phyloP scores from a whole-genome alignment of 2,888 invertebrate species.

The Pycnomerus fuliginosus region DNA sequence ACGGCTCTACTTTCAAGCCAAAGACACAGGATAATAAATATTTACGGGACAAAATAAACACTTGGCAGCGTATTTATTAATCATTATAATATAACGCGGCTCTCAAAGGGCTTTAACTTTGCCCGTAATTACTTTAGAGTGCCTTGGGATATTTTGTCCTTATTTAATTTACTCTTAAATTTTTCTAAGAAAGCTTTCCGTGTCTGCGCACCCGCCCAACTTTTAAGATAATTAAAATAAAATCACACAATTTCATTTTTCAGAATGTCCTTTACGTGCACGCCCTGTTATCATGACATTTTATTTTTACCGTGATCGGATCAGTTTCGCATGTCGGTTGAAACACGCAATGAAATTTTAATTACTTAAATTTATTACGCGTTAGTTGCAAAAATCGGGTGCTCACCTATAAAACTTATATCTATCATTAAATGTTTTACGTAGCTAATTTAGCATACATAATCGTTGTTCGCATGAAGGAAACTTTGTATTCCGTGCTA shows the following conservation, averaged over 20 bases:
- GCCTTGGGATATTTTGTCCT: too few species aligned
- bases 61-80: slow-evolving; percentile 10
- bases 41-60: slow-evolving; percentile 13
- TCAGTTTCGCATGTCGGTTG: slow-evolving; percentile 14
- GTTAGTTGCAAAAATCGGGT: too few species aligned
- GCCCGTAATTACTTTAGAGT: not conserved
- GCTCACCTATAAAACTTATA: too few species aligned
- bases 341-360: slow-evolving; percentile 20
- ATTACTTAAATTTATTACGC: slow-evolving; percentile 8
- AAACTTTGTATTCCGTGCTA: too few species aligned
- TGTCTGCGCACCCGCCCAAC: too few species aligned
- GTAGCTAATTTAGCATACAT: too few species aligned
- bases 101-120: slow-evolving; percentile 7
- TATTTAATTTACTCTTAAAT: too few species aligned
- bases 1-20: not conserved
- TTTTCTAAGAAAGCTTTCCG: too few species aligned
- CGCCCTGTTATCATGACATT: slow-evolving; percentile 13
- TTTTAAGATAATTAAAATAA: too few species aligned
- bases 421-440: too few species aligned
- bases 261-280: not conserved
- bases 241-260: not conserved
- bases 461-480: too few species aligned
- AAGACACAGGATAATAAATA: slow-evolving; percentile 5
- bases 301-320: slow-evolving; percentile 14
- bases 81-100: slow-evolving; percentile 7